Evolutionary conservation across 2,888 invertebrate species (phyloP), one percentile per base, ranked within the genome.

Genomic region (Ophion obscuratus): DNA sequence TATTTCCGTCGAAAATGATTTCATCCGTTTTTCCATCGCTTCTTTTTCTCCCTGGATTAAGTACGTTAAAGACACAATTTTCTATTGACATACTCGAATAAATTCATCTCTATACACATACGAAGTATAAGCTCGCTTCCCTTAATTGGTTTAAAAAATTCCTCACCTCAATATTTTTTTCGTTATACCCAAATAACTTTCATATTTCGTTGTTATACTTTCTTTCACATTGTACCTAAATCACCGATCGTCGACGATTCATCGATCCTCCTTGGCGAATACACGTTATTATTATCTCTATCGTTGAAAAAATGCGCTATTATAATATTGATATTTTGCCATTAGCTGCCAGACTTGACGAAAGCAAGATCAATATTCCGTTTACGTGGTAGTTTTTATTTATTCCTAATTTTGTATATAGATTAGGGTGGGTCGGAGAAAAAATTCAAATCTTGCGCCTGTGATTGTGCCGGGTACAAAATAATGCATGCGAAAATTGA

Each of bases 61-160:
- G 87, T 89, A 89, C 87, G 84, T 80, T 85, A 47, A 59, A 84
- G 59, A 84, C 79, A 88, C 82, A 84, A 88, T 67, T 83, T 87
- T 78, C 76, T 80, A 79, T 61, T 84, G 77, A 83, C 81, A 68
- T 84, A 85, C 83, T 81, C 77, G 80, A 80, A 83, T 86, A 84
- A 87, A 87, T 87, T 85, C 80, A 88, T 87, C 82, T 89, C 88
- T 90, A 89, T 89, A 91, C 91, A 91, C 83, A 85, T 89, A 90
- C 81, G 68, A 79, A 79, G 61, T 83, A 77, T 88, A 91, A 91
- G 91, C 89, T 90, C 90, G 89, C 89, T 89, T 85, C 85, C 82
- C 83, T 73, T 81, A 82, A 84, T 87, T 81, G 61, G 85, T 71
- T 27, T 71, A 79, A 85, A 79, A 83, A 81, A 77, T 66, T 59